Conservation (phyloP, 2,113 vertebrate species). For the Alligator mississippiensis region DNA sequence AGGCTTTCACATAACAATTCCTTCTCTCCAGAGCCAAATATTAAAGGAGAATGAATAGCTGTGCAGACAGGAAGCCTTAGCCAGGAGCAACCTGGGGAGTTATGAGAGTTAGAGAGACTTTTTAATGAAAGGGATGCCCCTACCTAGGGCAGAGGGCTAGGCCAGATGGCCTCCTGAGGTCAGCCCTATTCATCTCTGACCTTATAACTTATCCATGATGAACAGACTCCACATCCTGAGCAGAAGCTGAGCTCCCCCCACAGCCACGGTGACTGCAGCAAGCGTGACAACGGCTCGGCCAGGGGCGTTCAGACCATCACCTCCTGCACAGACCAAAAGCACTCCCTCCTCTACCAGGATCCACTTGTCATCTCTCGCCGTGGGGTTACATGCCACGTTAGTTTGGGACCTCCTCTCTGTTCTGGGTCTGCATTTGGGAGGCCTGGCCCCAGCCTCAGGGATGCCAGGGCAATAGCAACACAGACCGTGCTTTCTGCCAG, state of each 20-base stretch:
- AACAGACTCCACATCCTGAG: neutral
- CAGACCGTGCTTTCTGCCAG: no score
- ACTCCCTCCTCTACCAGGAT: neutral
- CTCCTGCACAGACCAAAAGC: neutral
- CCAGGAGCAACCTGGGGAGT: neutral
- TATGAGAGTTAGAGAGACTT: no score
- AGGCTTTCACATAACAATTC: no score
- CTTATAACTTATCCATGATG: no score
- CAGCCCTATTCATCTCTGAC: no score
- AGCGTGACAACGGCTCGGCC: no score
- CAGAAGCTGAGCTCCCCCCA: neutral
- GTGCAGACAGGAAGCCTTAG: neutral
- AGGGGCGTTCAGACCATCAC: neutral
- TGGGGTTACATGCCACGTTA: no score
- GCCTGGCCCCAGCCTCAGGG: rapidly evolving
- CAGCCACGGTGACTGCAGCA: neutral
- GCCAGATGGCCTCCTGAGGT: no score
- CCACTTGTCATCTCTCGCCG: neutral
- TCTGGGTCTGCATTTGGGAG: rapidly evolving
- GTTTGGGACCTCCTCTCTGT: neutral
- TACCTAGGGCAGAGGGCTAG: no score
- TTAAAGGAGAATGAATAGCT: neutral
- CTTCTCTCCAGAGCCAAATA: no score
- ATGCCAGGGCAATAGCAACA: rapidly evolving
- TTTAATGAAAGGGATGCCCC: no score